phyloP scores from a whole-genome alignment of 2,888 invertebrate species.

The Ptycholaimellus sp. region DNA sequence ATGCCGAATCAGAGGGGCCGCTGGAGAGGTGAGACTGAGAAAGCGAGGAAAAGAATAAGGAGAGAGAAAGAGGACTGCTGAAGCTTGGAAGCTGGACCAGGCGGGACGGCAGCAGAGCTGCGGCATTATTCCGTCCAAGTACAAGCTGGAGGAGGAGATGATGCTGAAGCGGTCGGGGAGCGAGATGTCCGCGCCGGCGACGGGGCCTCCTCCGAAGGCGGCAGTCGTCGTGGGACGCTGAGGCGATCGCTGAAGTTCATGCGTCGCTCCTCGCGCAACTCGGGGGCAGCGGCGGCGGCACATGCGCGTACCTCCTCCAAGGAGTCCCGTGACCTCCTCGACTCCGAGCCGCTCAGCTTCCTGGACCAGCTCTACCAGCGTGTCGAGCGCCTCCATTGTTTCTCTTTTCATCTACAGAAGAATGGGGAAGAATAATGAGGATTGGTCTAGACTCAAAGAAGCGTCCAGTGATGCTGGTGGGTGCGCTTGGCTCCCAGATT shows the following conservation, averaged over 20 bases:
- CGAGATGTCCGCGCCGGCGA: conserved; percentile 17
- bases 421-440: too few species aligned
- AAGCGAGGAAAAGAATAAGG: conserved; percentile 35
- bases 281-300: conserved; percentile 26
- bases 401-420: too few species aligned
- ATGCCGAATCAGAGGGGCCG: conserved; percentile 74
- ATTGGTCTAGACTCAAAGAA: conserved; percentile 61
- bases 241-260: conserved; percentile 8
- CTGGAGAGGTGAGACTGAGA: conserved; percentile 43
- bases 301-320: background rate
- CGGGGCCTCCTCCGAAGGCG: conserved; percentile 2
- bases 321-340: background rate
- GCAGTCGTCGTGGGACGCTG: conserved; percentile 7
- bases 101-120: conserved; percentile 40
- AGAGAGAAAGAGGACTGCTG: too few species aligned
- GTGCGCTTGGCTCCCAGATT: conserved; percentile 69
- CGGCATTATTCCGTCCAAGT: conserved; percentile 86
- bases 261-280: conserved; percentile 41
- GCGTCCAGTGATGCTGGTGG: conserved; percentile 70
- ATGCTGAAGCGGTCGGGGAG: conserved; percentile 41
- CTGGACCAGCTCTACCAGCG: conserved; percentile 66
- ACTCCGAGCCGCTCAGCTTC: conserved; percentile 60
- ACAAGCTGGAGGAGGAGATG: conserved; percentile 70
- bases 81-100: conserved; percentile 36
- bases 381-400: conserved; percentile 75